These are phyloP conservation scores for Galleria mellonella DNA, from an alignment of 1,140 invertebrate genomes.

Conservation along the genomic window DNA sequence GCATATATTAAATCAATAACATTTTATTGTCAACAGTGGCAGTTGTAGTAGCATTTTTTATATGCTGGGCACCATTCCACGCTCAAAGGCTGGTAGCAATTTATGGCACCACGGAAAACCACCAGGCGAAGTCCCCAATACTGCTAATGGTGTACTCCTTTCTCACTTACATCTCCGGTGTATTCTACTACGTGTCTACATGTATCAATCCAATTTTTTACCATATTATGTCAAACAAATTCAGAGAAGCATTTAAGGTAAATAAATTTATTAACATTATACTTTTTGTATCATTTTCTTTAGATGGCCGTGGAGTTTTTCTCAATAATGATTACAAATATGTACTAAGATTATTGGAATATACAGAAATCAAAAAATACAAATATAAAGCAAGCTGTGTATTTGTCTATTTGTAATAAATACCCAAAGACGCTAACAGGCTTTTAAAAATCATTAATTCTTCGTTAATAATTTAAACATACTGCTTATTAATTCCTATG, in stretches of 20 bases:
- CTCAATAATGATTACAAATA: too few species aligned
- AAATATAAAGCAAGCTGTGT: too few species aligned
- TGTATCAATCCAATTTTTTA: constrained; percentile 90
- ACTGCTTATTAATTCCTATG: too few species aligned
- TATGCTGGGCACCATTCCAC: constrained; percentile 97
- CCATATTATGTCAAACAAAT: constrained; percentile 92
- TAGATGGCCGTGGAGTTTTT: too few species aligned
- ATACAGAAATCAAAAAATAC: too few species aligned
- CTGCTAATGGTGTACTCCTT: constrained; percentile 76
- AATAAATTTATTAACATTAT: too few species aligned
- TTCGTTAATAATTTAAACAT: too few species aligned
- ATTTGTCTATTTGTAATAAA: too few species aligned
- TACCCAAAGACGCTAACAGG: too few species aligned
- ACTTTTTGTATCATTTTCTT: too few species aligned
- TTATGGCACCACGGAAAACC: constrained; percentile 74
- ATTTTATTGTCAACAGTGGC: constrained; percentile 80
- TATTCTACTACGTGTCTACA: constrained; percentile 83
- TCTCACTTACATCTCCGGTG: constrained; percentile 81
- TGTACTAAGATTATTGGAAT: too few species aligned
- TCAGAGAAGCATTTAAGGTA: constrained; percentile 88
- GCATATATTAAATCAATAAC: background rate
- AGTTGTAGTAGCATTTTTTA: constrained; percentile 94
- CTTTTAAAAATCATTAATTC: too few species aligned
- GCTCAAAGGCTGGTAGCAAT: constrained; percentile 87
- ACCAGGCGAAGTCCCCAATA: constrained; percentile 48